Conservation (phyloP, 2,888 invertebrate species). For the Leptopilina drosophilae region DNA sequence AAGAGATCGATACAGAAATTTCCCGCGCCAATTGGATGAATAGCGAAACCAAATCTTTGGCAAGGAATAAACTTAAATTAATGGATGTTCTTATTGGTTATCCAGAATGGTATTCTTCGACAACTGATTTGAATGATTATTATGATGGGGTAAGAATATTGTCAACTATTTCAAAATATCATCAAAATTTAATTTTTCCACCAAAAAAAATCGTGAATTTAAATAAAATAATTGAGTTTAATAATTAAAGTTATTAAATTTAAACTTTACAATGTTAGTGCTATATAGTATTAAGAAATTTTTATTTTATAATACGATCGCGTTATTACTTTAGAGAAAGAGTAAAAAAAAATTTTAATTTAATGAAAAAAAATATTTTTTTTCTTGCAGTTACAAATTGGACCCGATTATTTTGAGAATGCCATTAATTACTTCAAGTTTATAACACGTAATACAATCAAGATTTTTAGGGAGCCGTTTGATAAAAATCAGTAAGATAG, state of each 20-base stretch:
- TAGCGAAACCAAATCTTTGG: constrained; percentile 24
- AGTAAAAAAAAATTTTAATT: no score
- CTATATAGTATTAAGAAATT: no score
- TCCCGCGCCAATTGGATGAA: constrained; percentile 16
- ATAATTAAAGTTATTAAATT: no score
- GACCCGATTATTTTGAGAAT: constrained; percentile 39
- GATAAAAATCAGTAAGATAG: constrained; percentile 37
- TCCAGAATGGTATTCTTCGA: constrained; percentile 21
- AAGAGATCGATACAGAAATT: constrained; percentile 37
- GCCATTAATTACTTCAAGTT: constrained; percentile 20
- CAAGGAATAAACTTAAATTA: constrained; percentile 4
- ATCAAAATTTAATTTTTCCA: no score
- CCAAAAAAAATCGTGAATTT: no score
- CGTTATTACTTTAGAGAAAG: no score
- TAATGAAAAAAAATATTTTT: not conserved
- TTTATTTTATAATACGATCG: not conserved
- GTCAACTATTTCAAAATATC: not conserved
- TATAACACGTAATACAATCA: not conserved
- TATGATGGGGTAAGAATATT: constrained; percentile 29
- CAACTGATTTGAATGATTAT: constrained; percentile 1
- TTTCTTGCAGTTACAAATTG: constrained; percentile 10
- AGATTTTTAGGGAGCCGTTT: not conserved
- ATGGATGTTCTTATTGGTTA: constrained; percentile 38
- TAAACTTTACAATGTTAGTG: no score
- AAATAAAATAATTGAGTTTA: no score